Evolutionary conservation across 2,797 vertebrate species (phyloP).

Genomic region (Danio tinwini): DNA sequence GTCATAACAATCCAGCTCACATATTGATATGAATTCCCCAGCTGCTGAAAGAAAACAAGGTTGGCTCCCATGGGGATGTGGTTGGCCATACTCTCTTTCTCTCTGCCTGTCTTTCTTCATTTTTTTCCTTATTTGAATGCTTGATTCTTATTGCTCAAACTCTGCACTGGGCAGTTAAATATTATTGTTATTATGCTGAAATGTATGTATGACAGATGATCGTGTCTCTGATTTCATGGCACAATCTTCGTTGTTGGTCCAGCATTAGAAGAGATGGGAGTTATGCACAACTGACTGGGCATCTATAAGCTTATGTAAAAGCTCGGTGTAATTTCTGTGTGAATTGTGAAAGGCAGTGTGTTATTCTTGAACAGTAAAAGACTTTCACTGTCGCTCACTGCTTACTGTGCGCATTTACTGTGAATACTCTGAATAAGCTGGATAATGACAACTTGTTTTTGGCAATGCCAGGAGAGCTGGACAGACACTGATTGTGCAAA

Average conservation of each 20-base stretch:
- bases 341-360: not conserved
- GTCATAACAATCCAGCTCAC: slow-evolving; percentile 72
- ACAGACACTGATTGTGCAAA: not conserved
- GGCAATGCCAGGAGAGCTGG: not conserved
- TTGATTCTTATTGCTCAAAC: not conserved
- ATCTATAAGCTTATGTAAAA: not conserved
- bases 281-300: too few species aligned
- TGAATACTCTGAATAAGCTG: not conserved
- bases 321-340: not conserved
- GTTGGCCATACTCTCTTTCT: slow-evolving; percentile 50
- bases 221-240: too few species aligned
- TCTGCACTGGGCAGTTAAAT: not conserved
- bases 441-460: not conserved
- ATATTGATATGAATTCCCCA: slow-evolving; percentile 71
- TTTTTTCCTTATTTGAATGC: not conserved
- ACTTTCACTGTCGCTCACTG: not conserved
- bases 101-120: slow-evolving; percentile 7
- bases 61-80: slow-evolving; percentile 62
- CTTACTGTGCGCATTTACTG: not conserved
- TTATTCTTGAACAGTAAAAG: not conserved
- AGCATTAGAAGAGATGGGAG: not conserved
- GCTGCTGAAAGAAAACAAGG: slow-evolving; percentile 66
- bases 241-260: too few species aligned
- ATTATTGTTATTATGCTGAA: not conserved
- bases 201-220: not conserved